Percentiles rank a stretch among this genome's conserved stretches.
These are phyloP conservation scores for Drosophila fulvimacula DNA, from an alignment of 2,888 invertebrate species.

Conservation along the genomic window DNA sequence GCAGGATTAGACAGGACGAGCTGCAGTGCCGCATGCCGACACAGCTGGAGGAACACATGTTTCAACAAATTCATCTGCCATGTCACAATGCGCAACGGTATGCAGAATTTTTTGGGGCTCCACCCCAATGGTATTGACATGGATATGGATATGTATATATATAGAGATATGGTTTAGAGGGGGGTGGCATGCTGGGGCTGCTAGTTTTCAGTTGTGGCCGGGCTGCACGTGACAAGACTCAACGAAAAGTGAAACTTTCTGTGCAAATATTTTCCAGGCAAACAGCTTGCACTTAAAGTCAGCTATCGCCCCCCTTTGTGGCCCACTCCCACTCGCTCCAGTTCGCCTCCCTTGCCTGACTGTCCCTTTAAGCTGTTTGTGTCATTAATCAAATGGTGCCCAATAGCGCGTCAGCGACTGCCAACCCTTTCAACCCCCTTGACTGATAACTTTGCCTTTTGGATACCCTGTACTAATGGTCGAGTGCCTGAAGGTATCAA, in stretches of 20 bases:
- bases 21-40: conserved; percentile 21
- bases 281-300: conserved; percentile 48
- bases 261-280: conserved; percentile 68
- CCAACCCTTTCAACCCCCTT: conserved; percentile 62
- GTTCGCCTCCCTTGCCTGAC: background rate
- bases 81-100: conserved; percentile 81
- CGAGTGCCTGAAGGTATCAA: too few species aligned
- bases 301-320: background rate
- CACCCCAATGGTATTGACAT: conserved; percentile 40
- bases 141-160: conserved; percentile 29
- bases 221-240: conserved; percentile 76
- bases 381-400: conserved; percentile 77
- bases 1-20: conserved; percentile 6
- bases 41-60: conserved; percentile 77
- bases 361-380: conserved; percentile 46
- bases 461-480: background rate
- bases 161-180: background rate
- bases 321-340: background rate
- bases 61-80: conserved; percentile 78
- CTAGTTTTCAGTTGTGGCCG: conserved; percentile 38
- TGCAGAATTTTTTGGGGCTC: conserved; percentile 58
- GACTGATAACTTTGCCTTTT: conserved; percentile 13
- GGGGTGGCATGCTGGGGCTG: background rate
- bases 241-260: conserved; percentile 74
- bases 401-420: conserved; percentile 68